Conservation (phyloP, 2,888 invertebrate species). For the Quadriops clusia region DNA sequence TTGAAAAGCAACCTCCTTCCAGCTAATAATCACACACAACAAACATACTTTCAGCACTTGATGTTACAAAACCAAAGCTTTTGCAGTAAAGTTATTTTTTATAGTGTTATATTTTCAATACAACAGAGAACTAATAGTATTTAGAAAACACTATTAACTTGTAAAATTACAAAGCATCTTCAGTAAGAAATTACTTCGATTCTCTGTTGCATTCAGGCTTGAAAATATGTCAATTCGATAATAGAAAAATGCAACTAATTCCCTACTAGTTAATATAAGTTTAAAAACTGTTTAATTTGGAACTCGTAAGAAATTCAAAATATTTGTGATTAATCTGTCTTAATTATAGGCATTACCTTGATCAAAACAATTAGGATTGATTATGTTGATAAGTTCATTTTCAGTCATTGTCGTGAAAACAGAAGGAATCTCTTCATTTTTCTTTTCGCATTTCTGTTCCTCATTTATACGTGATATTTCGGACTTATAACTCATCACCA, state of each 20-base stretch:
- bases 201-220: too few species aligned
- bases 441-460: slow-evolving; percentile 40
- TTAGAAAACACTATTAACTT: slow-evolving; percentile 2
- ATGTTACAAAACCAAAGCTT: too few species aligned
- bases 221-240: neutral
- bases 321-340: neutral
- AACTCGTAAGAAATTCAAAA: neutral
- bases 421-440: slow-evolving; percentile 47
- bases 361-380: slow-evolving; percentile 82
- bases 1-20: too few species aligned
- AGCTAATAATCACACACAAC: too few species aligned
- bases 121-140: slow-evolving; percentile 1
- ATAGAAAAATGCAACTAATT: slow-evolving; percentile 3
- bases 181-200: too few species aligned
- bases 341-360: slow-evolving; percentile 45
- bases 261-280: neutral
- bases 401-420: slow-evolving; percentile 76
- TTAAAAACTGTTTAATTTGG: neutral
- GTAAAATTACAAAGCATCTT: too few species aligned
- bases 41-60: too few species aligned
- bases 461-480: too few species aligned
- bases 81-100: too few species aligned
- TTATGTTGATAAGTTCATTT: slow-evolving; percentile 77
- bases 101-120: slow-evolving; percentile 4
- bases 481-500: too few species aligned